These are phyloP conservation scores for Potamilus streckersoni DNA, from an alignment of 1,140 invertebrate species.

Conservation along the genomic window DNA sequence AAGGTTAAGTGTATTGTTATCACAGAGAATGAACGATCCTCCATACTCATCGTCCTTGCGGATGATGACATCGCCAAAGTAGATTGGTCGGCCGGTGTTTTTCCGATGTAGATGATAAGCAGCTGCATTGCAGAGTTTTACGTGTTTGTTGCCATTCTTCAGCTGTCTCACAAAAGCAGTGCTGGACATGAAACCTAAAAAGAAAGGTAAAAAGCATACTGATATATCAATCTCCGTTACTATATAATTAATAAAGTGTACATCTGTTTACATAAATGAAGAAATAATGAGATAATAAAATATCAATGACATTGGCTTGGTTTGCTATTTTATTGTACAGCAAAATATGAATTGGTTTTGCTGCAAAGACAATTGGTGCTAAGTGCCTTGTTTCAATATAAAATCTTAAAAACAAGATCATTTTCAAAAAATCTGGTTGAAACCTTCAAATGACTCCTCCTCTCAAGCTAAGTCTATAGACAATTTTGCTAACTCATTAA, in stretches of 20 bases:
- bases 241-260: not conserved
- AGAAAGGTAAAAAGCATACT: constrained; percentile 1
- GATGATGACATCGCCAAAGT: constrained; percentile 75
- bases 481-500: too few species aligned
- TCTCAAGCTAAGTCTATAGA: too few species aligned
- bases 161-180: constrained; percentile 71
- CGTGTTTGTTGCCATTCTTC: constrained; percentile 63
- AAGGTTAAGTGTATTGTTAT: too few species aligned
- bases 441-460: too few species aligned
- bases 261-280: not conserved
- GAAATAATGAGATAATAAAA: not conserved
- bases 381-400: not conserved
- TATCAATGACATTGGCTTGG: too few species aligned
- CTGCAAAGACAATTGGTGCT: too few species aligned
- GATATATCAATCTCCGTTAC: not conserved
- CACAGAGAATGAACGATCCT: too few species aligned
- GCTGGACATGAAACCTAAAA: constrained; percentile 73
- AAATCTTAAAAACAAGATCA: not conserved
- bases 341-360: too few species aligned
- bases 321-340: too few species aligned
- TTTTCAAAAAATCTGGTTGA: not conserved
- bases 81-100: constrained; percentile 71
- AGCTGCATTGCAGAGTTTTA: constrained; percentile 72
- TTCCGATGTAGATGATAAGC: constrained; percentile 73
- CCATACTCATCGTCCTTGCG: constrained; percentile 29